phyloP scores from a whole-genome alignment of 2,113 vertebrate genomes.

The Sturnira hondurensis region DNA sequence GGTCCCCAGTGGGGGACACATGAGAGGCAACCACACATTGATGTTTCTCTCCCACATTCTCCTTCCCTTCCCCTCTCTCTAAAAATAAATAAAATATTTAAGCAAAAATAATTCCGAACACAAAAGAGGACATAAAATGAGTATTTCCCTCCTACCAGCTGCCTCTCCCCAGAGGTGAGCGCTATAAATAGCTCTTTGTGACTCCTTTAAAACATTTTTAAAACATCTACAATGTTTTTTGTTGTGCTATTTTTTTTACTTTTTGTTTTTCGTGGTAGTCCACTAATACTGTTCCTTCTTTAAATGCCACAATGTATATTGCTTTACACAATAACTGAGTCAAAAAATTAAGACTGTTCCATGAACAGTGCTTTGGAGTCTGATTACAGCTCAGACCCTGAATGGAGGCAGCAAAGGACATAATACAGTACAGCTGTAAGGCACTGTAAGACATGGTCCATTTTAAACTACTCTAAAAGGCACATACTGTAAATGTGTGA shows the following conservation, averaged over 20 bases:
- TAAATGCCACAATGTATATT: not conserved
- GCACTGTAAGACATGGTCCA: not conserved
- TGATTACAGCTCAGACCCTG: not conserved
- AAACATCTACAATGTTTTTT: not conserved
- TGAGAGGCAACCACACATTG: no score
- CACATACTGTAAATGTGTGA: not conserved
- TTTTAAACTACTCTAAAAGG: not conserved
- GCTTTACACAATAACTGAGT: not conserved
- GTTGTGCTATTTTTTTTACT: not conserved
- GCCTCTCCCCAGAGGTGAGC: not conserved
- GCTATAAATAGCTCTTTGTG: not conserved
- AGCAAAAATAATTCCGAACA: not conserved
- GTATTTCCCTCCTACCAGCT: not conserved
- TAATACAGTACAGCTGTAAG: not conserved
- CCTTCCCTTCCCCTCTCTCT: no score
- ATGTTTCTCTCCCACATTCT: no score
- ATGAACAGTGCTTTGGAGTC: not conserved
- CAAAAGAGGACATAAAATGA: not conserved
- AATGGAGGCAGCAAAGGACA: not conserved
- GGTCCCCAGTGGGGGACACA: no score
- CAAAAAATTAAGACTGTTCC: not conserved
- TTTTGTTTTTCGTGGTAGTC: not conserved
- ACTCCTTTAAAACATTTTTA: not conserved
- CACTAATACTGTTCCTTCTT: constrained; percentile 5
- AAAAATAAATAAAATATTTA: no score